Evolutionary conservation across 2,113 vertebrate genomes (phyloP).

Genomic region (Stercorarius parasiticus): DNA sequence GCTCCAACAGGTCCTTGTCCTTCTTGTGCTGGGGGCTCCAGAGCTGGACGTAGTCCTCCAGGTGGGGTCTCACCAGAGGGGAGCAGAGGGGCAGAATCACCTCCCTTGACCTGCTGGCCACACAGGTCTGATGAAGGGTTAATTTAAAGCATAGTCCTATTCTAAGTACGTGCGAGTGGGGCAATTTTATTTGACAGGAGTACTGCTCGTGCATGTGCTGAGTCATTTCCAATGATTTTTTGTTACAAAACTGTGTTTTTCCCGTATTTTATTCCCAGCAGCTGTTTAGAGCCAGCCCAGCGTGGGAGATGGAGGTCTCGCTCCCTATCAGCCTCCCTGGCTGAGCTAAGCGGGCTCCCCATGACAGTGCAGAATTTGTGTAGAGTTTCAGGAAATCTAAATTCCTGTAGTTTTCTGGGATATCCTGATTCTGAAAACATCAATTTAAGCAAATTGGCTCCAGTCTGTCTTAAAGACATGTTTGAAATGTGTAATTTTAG

Average conservation of each 20-base stretch:
- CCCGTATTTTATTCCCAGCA: not conserved
- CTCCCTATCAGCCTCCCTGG: not conserved
- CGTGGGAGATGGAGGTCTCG: not conserved
- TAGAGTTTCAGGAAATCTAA: not conserved
- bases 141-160: not conserved
- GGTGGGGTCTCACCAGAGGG: no score
- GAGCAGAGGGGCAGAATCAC: no score
- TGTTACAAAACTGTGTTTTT: not conserved
- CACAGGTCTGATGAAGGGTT: not conserved
- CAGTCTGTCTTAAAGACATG: slow-evolving; percentile 3
- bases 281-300: not conserved
- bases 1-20: no score
- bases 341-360: not conserved
- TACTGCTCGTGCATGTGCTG: not conserved
- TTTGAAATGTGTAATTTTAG: slow-evolving; percentile 48
- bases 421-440: not conserved
- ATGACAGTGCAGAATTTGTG: not conserved
- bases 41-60: no score
- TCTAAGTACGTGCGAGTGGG: not conserved
- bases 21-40: no score
- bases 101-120: no score
- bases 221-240: not conserved
- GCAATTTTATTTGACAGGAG: not conserved
- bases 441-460: slow-evolving; percentile 26
- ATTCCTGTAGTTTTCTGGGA: not conserved